phyloP scores from a whole-genome alignment of 2,113 vertebrate genomes.

The Mobula birostris region DNA sequence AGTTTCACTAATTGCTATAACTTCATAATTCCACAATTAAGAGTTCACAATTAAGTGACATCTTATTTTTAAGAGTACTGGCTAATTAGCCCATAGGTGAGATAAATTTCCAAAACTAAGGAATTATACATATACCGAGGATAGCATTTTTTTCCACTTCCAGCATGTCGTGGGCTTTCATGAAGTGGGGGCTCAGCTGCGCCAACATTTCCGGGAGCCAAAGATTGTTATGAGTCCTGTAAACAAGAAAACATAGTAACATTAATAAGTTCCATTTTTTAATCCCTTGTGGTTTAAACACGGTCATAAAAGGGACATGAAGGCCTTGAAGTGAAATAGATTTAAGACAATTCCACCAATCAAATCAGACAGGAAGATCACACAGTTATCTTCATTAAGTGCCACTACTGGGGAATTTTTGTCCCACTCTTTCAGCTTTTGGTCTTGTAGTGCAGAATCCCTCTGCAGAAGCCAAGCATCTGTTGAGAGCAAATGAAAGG shows the following conservation, averaged over 20 bases:
- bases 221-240: constrained; percentile 80
- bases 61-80: neutral
- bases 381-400: neutral
- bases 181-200: constrained; percentile 75
- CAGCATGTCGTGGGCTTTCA: constrained; percentile 73
- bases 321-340: neutral
- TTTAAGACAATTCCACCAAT: neutral
- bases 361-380: neutral
- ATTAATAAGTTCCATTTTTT: constrained; percentile 1
- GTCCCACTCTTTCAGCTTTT: neutral
- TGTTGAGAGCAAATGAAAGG: neutral
- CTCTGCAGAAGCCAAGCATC: neutral
- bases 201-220: constrained; percentile 77
- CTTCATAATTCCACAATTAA: too few species aligned
- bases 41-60: neutral
- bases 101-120: neutral
- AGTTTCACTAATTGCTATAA: too few species aligned
- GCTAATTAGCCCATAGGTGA: neutral
- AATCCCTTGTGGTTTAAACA: constrained; percentile 13
- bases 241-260: constrained; percentile 47
- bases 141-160: constrained; percentile 81
- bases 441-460: neutral
- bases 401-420: neutral
- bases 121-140: constrained; percentile 61
- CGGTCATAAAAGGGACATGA: neutral